Evolutionary conservation across 2,113 vertebrate genomes (phyloP), one percentile per base, ranked within the genome.

Genomic region (Cyrtonyx montezumae): DNA sequence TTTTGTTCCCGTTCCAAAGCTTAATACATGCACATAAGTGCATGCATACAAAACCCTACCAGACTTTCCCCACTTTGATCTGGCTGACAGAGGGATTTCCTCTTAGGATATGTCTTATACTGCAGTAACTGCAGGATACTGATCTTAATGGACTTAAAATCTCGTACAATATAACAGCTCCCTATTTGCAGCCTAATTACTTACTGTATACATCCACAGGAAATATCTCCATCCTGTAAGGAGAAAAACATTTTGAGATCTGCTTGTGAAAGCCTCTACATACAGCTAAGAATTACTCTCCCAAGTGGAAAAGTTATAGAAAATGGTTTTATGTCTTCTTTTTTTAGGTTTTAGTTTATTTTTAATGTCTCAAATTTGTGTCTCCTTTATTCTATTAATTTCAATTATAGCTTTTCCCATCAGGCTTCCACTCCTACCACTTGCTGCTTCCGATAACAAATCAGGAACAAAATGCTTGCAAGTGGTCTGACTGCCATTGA

Each of bases 191-290:
- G 17, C 21, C 26, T 90, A 90, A 85, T 95, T 90, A 91, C 87
- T 92, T 91, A 71, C 65, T 87, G 62, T 88, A 94, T 94, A 95
- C 82, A 93, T 94, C 87, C 73, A 87, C 93, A 94, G 95, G 87
- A 96, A 96, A 93, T 17, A 81, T 53, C 65, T 78, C 65, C 76
- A 88, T 94, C 87, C 90, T 91, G 94, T 88, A 91, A 71, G 62
- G 93, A 92, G 68, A 78, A 95, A 93, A 95, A n/a, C 58, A 71
- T 16, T 85, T 79, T 48, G 71, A 75, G 22, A 78, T 79, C 30
- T 66, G n/a, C 43, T 66, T 70, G n/a, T 58, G n/a, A 90, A 88
- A 84, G 25, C 11, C 13, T 67, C 37, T 86, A 68, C 61, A 25
- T 2, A n/a, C 43, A 66, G 13, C 5, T 63, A 46, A 76, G 37